Evolutionary conservation across 2,797 vertebrate species (phyloP).

Genomic region (Eptatretus atami): DNA sequence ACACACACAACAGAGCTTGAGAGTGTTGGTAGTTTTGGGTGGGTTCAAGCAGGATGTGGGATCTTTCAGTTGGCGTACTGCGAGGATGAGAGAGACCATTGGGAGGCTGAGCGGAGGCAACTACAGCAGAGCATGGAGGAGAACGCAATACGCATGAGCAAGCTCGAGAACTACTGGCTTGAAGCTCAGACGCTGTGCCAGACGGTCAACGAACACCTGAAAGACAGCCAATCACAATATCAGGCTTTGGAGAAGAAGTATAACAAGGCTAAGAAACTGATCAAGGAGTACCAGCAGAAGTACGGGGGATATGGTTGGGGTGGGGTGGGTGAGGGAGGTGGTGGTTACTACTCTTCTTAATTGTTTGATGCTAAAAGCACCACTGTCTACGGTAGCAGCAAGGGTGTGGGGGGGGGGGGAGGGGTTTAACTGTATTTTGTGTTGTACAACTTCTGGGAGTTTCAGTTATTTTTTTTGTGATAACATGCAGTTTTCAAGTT

Average conservation of each 20-base stretch:
- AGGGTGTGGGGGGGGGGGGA: too few species aligned
- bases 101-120: conserved; percentile 74
- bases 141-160: conserved; percentile 88
- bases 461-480: too few species aligned
- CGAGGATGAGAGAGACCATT: conserved; percentile 73
- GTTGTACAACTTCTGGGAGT: too few species aligned
- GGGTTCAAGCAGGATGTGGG: conserved; percentile 1
- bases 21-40: too few species aligned
- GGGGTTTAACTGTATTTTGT: too few species aligned
- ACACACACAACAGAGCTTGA: too few species aligned
- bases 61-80: conserved; percentile 37
- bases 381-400: too few species aligned
- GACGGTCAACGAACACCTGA: conserved; percentile 83
- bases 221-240: conserved; percentile 83
- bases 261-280: conserved; percentile 94
- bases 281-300: conserved; percentile 98
- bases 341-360: too few species aligned
- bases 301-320: conserved; percentile 16
- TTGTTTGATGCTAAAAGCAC: too few species aligned
- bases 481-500: too few species aligned
- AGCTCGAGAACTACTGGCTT: conserved; percentile 92
- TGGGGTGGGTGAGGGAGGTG: too few species aligned
- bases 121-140: conserved; percentile 90
- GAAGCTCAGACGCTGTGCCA: conserved; percentile 88
- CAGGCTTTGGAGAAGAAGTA: conserved; percentile 92